Conservation (phyloP, 2,797 vertebrate species). For the Dallia pectoralis region DNA sequence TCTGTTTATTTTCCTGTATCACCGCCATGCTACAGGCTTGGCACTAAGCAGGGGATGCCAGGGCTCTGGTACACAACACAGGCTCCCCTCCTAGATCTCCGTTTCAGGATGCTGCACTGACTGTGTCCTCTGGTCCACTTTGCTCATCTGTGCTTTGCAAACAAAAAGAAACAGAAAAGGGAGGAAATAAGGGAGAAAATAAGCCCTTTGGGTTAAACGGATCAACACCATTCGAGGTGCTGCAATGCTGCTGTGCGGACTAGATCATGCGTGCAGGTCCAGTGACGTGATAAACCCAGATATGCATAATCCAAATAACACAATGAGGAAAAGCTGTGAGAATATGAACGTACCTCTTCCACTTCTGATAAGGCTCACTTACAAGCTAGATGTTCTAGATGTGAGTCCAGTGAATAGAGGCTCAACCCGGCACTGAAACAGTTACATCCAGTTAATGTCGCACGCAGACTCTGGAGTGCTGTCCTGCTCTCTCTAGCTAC, state of each 20-base stretch:
- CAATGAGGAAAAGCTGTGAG: background rate
- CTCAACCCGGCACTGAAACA: conserved; percentile 42
- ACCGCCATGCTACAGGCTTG: conserved; percentile 4
- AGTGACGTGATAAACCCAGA: conserved; percentile 16
- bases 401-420: conserved; percentile 11
- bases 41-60: conserved; percentile 3
- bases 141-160: conserved; percentile 54
- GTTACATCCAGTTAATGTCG: conserved; percentile 41
- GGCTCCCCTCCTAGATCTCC: conserved; percentile 8
- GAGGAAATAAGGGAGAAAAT: conserved; percentile 23
- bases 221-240: conserved; percentile 5
- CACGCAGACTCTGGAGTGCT: conserved; percentile 56
- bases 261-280: background rate
- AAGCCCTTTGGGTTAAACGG: conserved; percentile 23
- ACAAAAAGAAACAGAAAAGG: conserved; percentile 30
- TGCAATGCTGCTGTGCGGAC: conserved; percentile 13
- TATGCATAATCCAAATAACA: conserved; percentile 1
- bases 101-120: conserved; percentile 1
- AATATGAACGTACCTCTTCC: conserved; percentile 8
- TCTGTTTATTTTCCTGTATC: conserved; percentile 7
- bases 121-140: background rate
- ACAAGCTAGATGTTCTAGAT: conserved; percentile 25
- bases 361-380: background rate
- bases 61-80: conserved; percentile 1
- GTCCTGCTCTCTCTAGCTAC: conserved; percentile 66